These are phyloP conservation scores for Echinarachnius parma DNA, from an alignment of 53 echinoderm and acorn worm genomes.

Conservation along the genomic window DNA sequence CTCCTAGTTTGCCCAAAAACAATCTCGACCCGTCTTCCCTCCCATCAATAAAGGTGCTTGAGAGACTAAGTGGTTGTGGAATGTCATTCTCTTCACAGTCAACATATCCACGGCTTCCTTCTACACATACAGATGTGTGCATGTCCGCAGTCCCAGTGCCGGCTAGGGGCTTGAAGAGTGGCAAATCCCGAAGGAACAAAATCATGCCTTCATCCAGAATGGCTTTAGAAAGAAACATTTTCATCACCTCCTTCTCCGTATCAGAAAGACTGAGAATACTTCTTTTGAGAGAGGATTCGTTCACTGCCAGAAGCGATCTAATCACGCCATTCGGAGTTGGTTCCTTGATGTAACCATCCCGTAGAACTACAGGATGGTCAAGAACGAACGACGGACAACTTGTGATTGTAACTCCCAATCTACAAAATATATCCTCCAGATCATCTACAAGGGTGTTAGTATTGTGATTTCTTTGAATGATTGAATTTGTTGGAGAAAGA, in stretches of 20 bases:
- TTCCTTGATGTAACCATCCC: constrained; percentile 18
- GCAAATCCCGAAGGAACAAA: background rate
- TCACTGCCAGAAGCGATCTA: background rate
- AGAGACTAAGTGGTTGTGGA: background rate
- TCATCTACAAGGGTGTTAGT: background rate
- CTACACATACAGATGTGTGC: background rate
- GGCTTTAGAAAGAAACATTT: background rate
- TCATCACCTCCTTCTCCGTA: background rate
- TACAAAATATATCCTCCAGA: background rate
- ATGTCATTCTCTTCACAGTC: background rate
- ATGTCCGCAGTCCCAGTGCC: background rate
- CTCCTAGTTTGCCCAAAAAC: background rate
- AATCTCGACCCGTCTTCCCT: background rate
- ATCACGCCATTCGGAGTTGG: constrained; percentile 21
- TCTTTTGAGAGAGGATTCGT: background rate
- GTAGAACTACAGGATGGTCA: constrained; percentile 1
- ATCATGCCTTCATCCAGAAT: background rate
- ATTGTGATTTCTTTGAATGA: background rate
- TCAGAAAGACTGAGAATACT: background rate
- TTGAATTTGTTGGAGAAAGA: too few relatives aligned
- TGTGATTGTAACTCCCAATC: constrained; percentile 4
- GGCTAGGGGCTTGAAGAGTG: background rate
- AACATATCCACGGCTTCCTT: background rate
- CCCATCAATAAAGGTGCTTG: background rate
- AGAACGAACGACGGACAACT: constrained; percentile 3